Evolutionary conservation across 2,797 vertebrate species (phyloP).

Genomic region (Caiman crocodilus): DNA sequence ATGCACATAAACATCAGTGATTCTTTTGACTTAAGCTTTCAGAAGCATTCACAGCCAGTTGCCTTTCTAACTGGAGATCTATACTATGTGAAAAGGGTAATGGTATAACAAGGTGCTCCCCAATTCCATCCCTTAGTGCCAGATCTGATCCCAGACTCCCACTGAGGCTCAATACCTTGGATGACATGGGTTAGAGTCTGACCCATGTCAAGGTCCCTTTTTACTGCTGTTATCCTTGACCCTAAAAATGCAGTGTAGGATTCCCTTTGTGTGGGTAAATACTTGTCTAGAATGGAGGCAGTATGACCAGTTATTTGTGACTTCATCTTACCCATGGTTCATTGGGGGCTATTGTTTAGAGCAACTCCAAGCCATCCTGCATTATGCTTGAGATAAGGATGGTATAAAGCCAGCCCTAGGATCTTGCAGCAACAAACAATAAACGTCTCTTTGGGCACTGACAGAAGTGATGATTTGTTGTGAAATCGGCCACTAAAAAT

Average conservation of each 20-base stretch:
- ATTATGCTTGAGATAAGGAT: background rate
- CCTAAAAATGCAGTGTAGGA: background rate
- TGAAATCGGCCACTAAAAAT: no score
- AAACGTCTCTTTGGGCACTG: no score
- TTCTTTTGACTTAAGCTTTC: background rate
- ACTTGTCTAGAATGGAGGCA: background rate
- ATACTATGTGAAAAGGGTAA: background rate
- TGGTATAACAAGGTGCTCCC: background rate
- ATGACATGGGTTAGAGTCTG: background rate
- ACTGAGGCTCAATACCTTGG: background rate
- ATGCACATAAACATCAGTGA: background rate
- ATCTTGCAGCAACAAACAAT: background rate
- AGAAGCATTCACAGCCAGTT: background rate
- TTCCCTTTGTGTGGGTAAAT: background rate
- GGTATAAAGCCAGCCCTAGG: background rate
- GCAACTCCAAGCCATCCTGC: background rate
- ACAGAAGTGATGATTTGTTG: no score
- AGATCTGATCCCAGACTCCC: background rate
- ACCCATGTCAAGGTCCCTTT: background rate
- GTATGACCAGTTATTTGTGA: background rate
- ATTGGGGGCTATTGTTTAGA: background rate
- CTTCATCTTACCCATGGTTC: rapidly evolving
- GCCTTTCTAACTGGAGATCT: background rate
- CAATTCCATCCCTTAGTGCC: background rate
- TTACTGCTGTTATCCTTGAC: background rate